phyloP scores from a whole-genome alignment of 23 tunicate genomes.

The Trididemnum miniatum region DNA sequence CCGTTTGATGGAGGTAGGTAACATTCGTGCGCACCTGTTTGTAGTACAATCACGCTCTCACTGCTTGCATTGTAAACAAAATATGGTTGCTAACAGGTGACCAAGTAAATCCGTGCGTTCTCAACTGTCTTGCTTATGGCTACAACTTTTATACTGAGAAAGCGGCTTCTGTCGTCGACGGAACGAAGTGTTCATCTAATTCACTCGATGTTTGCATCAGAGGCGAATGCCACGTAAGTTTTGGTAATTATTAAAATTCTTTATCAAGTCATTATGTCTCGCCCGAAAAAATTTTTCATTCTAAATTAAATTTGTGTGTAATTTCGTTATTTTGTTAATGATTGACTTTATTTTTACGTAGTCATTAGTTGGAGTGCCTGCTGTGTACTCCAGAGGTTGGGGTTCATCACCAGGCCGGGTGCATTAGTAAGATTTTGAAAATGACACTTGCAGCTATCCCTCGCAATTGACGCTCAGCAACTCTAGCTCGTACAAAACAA shows the following conservation, averaged over 20 bases:
- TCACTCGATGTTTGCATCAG: slow-evolving; percentile 88
- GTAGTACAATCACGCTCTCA: neutral
- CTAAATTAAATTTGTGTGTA: too few species aligned
- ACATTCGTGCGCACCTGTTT: neutral
- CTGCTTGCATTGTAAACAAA: neutral
- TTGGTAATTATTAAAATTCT: neutral
- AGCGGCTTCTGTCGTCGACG: slow-evolving; percentile 88
- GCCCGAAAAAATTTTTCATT: neutral
- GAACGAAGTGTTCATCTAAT: slow-evolving; percentile 83
- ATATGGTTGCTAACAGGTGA: slow-evolving; percentile 51
- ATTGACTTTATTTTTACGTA: too few species aligned
- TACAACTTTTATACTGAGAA: slow-evolving; percentile 76
- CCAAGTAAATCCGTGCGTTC: slow-evolving; percentile 89
- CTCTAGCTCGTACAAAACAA: too few species aligned
- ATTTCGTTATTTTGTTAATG: too few species aligned
- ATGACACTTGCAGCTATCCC: too few species aligned
- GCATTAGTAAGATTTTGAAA: too few species aligned
- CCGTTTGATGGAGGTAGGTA: slow-evolving; percentile 53
- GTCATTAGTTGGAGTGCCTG: too few species aligned
- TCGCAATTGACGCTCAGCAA: too few species aligned
- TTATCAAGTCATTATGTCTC: neutral
- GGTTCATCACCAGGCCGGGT: too few species aligned
- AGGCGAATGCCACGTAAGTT: slow-evolving; percentile 98
- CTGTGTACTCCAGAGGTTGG: too few species aligned
- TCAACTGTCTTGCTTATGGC: slow-evolving; percentile 88